Base-by-base conservation (phyloP, 2,797 vertebrate species). In the Molossus alvarezi region DNA sequence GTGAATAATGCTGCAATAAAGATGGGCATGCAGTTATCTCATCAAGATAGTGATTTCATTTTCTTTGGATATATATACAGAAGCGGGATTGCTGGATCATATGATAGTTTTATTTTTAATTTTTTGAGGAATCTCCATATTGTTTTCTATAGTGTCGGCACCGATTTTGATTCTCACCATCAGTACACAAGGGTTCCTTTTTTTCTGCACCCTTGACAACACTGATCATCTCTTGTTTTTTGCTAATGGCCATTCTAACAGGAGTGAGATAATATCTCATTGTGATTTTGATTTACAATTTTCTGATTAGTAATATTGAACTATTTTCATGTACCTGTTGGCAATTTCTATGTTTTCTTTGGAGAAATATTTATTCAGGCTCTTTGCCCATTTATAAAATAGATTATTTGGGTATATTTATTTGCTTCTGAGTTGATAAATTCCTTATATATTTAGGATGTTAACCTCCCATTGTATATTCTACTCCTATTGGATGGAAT, bases 401-500 rank as follows among this genome's bases (percentile, higher is more conserved):
- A 41, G 51, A 53, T 15, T 45, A 67, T 67, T 45, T 45, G 41
- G 41, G 41, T 45, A 45, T 67, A 65, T 15, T 65, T 67, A n/a
- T 33, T 67, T 88, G 57, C 25, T 81, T 11, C 64, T 93, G 20
- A 64, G 10, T 73, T 88, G 51, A 45, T 45, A 6, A 45, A 45
- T 45, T 45, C 41, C 41, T 79, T 86, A 58, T 86, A 53, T 71
- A 71, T 80, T 93, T 81, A 73, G 23, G 25, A n/a, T 81, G 73
- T 81, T 81, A 88, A n/a, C 14, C 25, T n/a, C 21, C n/a, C 29
- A 79, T 21, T 79, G 17, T 71, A 45, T 45, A 45, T 45, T 45
- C 41, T 45, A 45, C 41, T 45, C 5, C 41, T 45, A 6, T 45
- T 45, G 41, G 41, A 45, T 45, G 41, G 41, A 45, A 45, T 45